Percentiles rank a stretch among this genome's conserved stretches.
These are phyloP conservation scores for Laodelphax striatellus DNA, from an alignment of 1,140 invertebrate genomes.

Conservation along the genomic window DNA sequence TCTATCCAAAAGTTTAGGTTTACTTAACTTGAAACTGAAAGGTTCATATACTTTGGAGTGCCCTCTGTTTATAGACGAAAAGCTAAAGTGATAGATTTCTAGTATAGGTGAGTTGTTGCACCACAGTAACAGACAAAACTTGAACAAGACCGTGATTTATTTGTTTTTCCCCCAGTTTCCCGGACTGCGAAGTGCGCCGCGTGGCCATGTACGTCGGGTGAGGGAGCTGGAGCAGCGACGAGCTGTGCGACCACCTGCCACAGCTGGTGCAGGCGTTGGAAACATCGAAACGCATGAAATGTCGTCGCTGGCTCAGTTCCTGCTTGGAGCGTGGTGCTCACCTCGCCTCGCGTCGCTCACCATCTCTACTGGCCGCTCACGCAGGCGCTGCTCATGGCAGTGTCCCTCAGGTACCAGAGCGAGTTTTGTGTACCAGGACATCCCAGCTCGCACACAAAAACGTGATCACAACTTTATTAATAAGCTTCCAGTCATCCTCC, in stretches of 20 bases:
- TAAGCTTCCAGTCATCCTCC: too few relatives aligned
- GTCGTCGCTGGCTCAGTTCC: slow-evolving; percentile 67
- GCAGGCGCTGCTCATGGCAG: slow-evolving; percentile 60
- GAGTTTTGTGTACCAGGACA: too few relatives aligned
- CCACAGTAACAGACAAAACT: too few relatives aligned
- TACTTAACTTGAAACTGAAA: too few relatives aligned
- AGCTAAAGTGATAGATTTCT: too few relatives aligned
- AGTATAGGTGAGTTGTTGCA: too few relatives aligned
- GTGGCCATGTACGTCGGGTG: slow-evolving; percentile 75
- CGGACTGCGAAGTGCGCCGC: slow-evolving; percentile 75
- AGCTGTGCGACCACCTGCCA: slow-evolving; percentile 81
- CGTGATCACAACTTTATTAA: too few relatives aligned
- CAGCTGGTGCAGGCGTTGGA: slow-evolving; percentile 88
- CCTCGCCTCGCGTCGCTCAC: slow-evolving; percentile 83
- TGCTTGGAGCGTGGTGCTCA: slow-evolving; percentile 73
- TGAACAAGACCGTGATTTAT: too few relatives aligned
- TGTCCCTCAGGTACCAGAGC: slow-evolving; percentile 46
- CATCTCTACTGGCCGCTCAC: slow-evolving; percentile 88
- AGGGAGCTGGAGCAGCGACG: slow-evolving; percentile 67
- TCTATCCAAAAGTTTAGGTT: too few relatives aligned
- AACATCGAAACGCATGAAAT: slow-evolving; percentile 89
- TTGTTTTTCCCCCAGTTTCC: slow-evolving; percentile 54
- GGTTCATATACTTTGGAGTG: too few relatives aligned
- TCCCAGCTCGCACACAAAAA: too few relatives aligned
- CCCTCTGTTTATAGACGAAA: too few relatives aligned